Percentiles rank a stretch among this genome's conserved stretches.
These are phyloP conservation scores for Rhinopomastus cyanomelas DNA, from an alignment of 2,113 vertebrate genomes.

Conservation along the genomic window DNA sequence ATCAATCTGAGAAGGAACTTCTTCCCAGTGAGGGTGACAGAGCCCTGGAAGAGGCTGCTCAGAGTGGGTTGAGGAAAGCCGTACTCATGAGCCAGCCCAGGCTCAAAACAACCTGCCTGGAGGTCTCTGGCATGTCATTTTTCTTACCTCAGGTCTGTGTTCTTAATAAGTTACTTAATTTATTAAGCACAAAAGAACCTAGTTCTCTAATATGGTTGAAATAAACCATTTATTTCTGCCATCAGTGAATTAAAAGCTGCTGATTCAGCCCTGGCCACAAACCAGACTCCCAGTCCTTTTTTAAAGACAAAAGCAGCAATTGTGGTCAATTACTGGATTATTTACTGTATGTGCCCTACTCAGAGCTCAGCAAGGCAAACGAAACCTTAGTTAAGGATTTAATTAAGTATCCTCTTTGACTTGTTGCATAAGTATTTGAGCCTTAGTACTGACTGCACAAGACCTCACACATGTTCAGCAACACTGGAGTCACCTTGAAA, in stretches of 20 bases:
- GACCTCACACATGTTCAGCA: not conserved
- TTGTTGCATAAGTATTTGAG: not conserved
- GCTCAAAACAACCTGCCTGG: not conserved
- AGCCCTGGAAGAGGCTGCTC: too few relatives aligned
- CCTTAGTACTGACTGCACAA: not conserved
- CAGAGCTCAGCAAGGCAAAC: not conserved
- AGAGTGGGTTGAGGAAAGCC: not conserved
- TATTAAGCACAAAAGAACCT: not conserved
- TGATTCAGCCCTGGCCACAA: not conserved
- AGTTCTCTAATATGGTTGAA: not conserved
- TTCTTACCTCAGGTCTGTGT: not conserved
- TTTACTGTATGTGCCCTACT: not conserved
- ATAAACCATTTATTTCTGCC: not conserved
- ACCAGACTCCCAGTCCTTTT: not conserved
- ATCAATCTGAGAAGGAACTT: too few relatives aligned
- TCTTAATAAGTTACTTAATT: not conserved
- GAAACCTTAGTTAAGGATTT: not conserved
- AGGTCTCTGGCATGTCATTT: fast-evolving
- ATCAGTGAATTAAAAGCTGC: not conserved
- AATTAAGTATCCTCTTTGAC: not conserved
- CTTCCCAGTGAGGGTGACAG: too few relatives aligned
- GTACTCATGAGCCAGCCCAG: fast-evolving
- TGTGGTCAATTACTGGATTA: not conserved
- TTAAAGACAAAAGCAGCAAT: slow-evolving; percentile 24
- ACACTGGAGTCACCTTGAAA: slow-evolving; percentile 40